Evolutionary conservation across 2,888 invertebrate species (phyloP).

Genomic region (Chaitophorus viminalis): DNA sequence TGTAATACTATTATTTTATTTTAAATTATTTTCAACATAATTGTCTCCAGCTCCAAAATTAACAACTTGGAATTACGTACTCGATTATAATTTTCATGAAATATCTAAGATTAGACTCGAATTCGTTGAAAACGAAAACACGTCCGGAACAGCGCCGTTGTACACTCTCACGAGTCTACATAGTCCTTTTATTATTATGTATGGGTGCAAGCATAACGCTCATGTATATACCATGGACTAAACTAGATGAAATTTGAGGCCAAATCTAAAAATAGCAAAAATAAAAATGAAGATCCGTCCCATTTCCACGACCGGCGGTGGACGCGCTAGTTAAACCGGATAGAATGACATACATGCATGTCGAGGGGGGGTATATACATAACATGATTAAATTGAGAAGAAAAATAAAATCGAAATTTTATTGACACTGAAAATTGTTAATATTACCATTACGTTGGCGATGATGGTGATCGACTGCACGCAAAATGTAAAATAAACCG

Average conservation of each 20-base stretch:
- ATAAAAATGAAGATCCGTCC: neutral
- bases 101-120: neutral
- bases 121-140: constrained; percentile 1
- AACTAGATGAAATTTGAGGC: constrained; percentile 48
- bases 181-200: neutral
- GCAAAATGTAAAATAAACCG: neutral
- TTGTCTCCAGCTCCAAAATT: too few relatives aligned
- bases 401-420: too few relatives aligned
- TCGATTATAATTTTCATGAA: neutral
- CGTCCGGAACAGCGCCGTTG: neutral
- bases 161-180: neutral
- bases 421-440: neutral
- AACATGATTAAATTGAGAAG: too few relatives aligned
- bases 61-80: too few relatives aligned
- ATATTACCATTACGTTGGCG: neutral
- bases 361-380: neutral
- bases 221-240: neutral
- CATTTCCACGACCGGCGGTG: neutral
- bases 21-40: too few relatives aligned
- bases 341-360: neutral
- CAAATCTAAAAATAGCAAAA: constrained; percentile 40
- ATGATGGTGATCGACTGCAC: neutral
- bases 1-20: too few relatives aligned
- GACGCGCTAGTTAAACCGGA: too few relatives aligned
- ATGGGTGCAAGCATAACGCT: neutral